Percentiles rank a stretch among this genome's conserved stretches.
Evolutionary conservation across 2,888 invertebrate genomes (phyloP).

Genomic region (Orthosia gothica): DNA sequence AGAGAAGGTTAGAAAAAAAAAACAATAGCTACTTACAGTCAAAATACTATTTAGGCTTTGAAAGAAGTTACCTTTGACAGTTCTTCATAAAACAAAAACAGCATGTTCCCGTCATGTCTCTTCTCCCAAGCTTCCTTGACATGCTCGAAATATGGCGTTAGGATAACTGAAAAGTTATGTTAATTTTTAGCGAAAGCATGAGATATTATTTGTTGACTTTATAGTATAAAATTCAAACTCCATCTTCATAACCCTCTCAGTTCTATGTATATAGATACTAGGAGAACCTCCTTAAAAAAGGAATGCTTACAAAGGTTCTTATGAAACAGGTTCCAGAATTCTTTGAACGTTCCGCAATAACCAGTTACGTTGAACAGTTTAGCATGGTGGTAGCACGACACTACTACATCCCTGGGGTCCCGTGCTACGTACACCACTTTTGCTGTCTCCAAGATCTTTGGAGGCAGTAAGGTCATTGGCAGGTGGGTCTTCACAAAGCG

Average conservation of each 20-base stretch:
- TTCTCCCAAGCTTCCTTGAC: constrained; percentile 93
- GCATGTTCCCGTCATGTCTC: constrained; percentile 92
- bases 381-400: constrained; percentile 94
- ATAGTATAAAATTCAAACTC: too few relatives aligned
- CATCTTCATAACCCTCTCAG: too few relatives aligned
- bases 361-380: constrained; percentile 88
- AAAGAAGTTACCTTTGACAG: constrained; percentile 89
- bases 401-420: constrained; percentile 95
- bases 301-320: constrained; percentile 89
- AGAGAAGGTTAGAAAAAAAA: too few relatives aligned
- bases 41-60: not conserved
- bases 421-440: constrained; percentile 94
- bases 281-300: too few relatives aligned
- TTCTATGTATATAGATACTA: too few relatives aligned
- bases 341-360: constrained; percentile 91
- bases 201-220: not conserved
- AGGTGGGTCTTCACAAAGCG: constrained; percentile 93
- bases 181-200: too few relatives aligned
- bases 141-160: constrained; percentile 94
- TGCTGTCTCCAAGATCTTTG: constrained; percentile 84
- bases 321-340: constrained; percentile 93
- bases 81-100: constrained; percentile 95
- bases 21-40: too few relatives aligned
- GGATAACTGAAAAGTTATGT: constrained; percentile 69
- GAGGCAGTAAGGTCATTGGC: constrained; percentile 93